These are phyloP conservation scores for Drosophila incognita DNA, from an alignment of 2,888 invertebrate genomes.

Conservation along the genomic window DNA sequence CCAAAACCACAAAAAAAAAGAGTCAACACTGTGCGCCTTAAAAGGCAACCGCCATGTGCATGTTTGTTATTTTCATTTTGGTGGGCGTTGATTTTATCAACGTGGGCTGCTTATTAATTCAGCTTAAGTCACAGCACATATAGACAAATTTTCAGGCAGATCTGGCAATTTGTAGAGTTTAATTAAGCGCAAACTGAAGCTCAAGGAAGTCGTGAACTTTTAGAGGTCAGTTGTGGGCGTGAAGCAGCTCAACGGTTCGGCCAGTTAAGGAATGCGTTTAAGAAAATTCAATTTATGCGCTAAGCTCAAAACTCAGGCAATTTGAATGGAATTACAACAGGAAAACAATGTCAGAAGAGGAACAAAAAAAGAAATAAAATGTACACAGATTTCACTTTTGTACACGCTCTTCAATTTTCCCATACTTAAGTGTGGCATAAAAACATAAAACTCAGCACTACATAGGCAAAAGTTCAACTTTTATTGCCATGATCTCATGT, in stretches of 20 bases:
- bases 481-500: conserved; percentile 57
- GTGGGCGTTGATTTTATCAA: conserved; percentile 65
- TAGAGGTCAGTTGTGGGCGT: conserved; percentile 57
- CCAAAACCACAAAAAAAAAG: conserved; percentile 42
- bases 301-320: conserved; percentile 14
- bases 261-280: conserved; percentile 8
- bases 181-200: conserved; percentile 61
- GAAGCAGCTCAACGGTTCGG: conserved; percentile 2
- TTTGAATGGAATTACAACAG: conserved; percentile 38
- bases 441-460: conserved; percentile 44
- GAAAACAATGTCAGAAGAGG: conserved; percentile 7
- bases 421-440: conserved; percentile 20
- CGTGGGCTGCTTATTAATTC: conserved; percentile 66
- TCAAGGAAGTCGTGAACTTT: conserved; percentile 44
- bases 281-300: conserved; percentile 11
- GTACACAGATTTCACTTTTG: conserved; percentile 52
- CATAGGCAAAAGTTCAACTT: conserved; percentile 31
- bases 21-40: conserved; percentile 42
- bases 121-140: conserved; percentile 30
- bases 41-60: conserved; percentile 55
- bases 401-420: conserved; percentile 24
- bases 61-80: conserved; percentile 19
- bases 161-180: conserved; percentile 44
- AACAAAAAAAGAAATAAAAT: not conserved
- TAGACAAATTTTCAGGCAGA: conserved; percentile 12